Percentiles rank a stretch among this genome's conserved stretches.
phyloP scores from a whole-genome alignment of 2,888 invertebrate species.

The Drosophila anceps region DNA sequence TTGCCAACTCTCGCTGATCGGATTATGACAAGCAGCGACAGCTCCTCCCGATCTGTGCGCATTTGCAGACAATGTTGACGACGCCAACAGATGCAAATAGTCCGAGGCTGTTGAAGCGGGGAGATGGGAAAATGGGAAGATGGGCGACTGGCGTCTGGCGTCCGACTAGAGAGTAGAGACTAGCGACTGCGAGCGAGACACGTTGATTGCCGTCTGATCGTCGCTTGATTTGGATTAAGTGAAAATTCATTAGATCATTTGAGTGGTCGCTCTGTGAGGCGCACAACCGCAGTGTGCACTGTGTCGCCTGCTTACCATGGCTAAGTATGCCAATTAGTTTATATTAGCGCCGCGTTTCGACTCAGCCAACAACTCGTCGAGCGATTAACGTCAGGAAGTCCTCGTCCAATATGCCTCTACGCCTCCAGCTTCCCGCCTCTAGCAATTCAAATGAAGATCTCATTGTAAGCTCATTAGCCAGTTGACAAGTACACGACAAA shows the following conservation, averaged over 20 bases:
- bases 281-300: slow-evolving; percentile 59
- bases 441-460: slow-evolving; percentile 23
- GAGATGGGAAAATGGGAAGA: slow-evolving; percentile 1
- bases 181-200: slow-evolving; percentile 31
- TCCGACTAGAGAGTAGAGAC: slow-evolving; percentile 19
- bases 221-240: slow-evolving; percentile 80
- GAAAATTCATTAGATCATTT: slow-evolving; percentile 81
- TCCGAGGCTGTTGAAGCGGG: slow-evolving; percentile 2
- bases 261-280: slow-evolving; percentile 62
- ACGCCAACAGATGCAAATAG: slow-evolving; percentile 72
- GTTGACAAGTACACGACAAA: slow-evolving; percentile 50
- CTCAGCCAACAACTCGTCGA: slow-evolving; percentile 20
- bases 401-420: slow-evolving; percentile 6
- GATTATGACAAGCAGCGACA: slow-evolving; percentile 82
- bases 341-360: slow-evolving; percentile 58
- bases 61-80: slow-evolving; percentile 69
- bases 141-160: slow-evolving; percentile 17
- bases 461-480: slow-evolving; percentile 62
- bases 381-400: slow-evolving; percentile 64
- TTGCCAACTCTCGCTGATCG: slow-evolving; percentile 66
- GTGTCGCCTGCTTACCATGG: slow-evolving; percentile 35
- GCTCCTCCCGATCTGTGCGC: slow-evolving; percentile 26
- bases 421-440: slow-evolving; percentile 1
- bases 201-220: slow-evolving; percentile 71
- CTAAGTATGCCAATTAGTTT: slow-evolving; percentile 75